These are phyloP conservation scores for Smithornis capensis DNA, from an alignment of 2,113 vertebrate genomes.

Conservation along the genomic window DNA sequence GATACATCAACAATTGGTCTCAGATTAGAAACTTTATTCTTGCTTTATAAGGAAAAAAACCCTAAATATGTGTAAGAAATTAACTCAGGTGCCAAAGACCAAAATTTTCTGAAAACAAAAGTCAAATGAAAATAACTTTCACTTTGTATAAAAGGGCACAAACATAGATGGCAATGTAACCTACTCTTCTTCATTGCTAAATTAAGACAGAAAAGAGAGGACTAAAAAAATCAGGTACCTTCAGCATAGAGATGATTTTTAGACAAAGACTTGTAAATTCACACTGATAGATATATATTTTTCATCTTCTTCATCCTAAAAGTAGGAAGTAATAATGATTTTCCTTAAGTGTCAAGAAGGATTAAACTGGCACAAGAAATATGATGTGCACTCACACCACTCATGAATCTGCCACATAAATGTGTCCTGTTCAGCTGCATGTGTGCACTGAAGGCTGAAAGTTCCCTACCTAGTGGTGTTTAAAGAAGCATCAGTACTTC, in stretches of 20 bases:
- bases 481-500: not conserved
- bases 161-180: not conserved
- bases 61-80: not conserved
- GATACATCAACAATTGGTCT: not conserved
- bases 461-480: not conserved
- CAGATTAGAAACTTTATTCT: not conserved
- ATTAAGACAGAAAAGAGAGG: not conserved
- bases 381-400: not conserved
- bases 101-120: not conserved
- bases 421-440: not conserved
- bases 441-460: not conserved
- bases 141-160: not conserved
- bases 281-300: not conserved
- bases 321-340: slow-evolving; percentile 11
- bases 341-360: not conserved
- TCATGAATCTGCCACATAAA: not conserved
- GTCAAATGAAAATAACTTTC: not conserved
- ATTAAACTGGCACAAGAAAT: slow-evolving; percentile 11
- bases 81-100: not conserved
- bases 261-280: not conserved
- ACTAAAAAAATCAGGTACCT: not conserved
- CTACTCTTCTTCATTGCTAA: not conserved
- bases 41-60: not conserved
- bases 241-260: not conserved
- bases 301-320: not conserved